Evolutionary conservation across 1,140 invertebrate species (phyloP).

Genomic region (Trachelipus rathkii): DNA sequence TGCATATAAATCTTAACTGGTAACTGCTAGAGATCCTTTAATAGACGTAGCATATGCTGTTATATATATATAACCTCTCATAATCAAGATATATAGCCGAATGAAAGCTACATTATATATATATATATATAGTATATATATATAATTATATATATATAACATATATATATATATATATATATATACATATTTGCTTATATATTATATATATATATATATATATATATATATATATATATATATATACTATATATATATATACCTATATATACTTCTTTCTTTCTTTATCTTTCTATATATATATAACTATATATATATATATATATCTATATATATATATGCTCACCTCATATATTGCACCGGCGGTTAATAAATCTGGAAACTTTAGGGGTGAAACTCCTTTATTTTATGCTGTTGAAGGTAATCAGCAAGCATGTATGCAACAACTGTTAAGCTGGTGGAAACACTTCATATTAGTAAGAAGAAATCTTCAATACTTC

Average conservation of each 20-base stretch:
- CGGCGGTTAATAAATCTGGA: not conserved
- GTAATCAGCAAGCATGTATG: not conserved
- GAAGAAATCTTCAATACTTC: not conserved
- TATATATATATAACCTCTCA: too few relatives aligned
- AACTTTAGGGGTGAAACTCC: not conserved
- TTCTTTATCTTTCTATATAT: too few relatives aligned
- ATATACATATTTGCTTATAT: not conserved
- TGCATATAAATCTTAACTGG: too few relatives aligned
- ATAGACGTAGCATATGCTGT: too few relatives aligned
- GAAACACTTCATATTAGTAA: not conserved
- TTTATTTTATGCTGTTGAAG: not conserved
- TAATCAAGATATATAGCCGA: too few relatives aligned
- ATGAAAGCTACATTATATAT: too few relatives aligned
- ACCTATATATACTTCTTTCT: not conserved
- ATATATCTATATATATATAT: constrained; percentile 14
- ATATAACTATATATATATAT: not conserved
- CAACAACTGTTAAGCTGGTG: not conserved
- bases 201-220: constrained; percentile 17
- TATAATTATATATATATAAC: constrained; percentile 8
- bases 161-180: constrained; percentile 21
- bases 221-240: constrained; percentile 26
- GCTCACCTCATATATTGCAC: too few relatives aligned
- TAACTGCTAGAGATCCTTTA: too few relatives aligned
- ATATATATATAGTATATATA: constrained; percentile 27
- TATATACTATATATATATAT: constrained; percentile 27